A percentile compares a stretch with the other conserved stretches of the same genome.
These are phyloP conservation scores for Pogonus chalceus DNA, from an alignment of 1,140 invertebrate genomes.

Conservation along the genomic window DNA sequence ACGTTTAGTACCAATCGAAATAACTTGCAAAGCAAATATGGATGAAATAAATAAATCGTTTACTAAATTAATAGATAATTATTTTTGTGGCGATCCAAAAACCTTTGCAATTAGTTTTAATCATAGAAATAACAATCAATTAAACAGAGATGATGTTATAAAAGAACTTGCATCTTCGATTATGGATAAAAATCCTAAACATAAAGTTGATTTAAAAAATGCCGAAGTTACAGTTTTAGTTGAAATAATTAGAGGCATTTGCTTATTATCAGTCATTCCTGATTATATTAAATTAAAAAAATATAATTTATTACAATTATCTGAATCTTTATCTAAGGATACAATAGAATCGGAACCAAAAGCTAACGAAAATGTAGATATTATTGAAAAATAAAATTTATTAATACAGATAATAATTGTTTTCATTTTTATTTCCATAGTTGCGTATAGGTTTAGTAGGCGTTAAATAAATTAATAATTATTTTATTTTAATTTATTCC, in stretches of 20 bases:
- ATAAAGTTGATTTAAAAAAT: constrained; percentile 66
- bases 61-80: constrained; percentile 56
- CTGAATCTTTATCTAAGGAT: background rate
- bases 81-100: constrained; percentile 58
- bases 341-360: no score
- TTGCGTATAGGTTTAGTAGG: no score
- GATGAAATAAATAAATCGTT: constrained; percentile 60
- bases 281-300: constrained; percentile 57
- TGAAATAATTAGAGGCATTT: constrained; percentile 61
- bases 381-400: no score
- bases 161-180: constrained; percentile 59
- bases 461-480: no score
- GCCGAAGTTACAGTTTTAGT: constrained; percentile 66
- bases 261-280: constrained; percentile 53
- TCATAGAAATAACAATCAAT: constrained; percentile 64
- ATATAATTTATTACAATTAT: constrained; percentile 47
- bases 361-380: no score
- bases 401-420: no score
- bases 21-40: constrained; percentile 66
- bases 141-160: constrained; percentile 60
- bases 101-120: constrained; percentile 74
- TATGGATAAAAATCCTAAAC: constrained; percentile 50
- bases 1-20: constrained; percentile 68
- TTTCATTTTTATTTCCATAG: no score
- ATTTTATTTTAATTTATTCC: no score